Conservation (phyloP, 2,797 vertebrate species). For the Somateria mollissima region DNA sequence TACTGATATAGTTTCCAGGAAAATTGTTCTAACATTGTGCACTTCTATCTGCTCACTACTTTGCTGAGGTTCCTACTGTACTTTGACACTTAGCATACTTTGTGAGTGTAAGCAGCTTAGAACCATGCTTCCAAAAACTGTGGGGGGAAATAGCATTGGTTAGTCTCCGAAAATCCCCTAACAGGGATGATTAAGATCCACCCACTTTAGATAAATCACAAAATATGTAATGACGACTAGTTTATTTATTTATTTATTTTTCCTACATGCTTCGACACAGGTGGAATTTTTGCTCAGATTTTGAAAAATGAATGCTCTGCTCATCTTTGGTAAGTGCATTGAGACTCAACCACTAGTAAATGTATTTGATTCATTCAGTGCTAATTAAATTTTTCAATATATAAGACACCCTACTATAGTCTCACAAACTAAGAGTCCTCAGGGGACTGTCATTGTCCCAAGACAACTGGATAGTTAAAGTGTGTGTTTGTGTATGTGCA, state of each 20-base stretch:
- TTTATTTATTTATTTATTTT: background rate
- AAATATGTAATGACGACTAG: background rate
- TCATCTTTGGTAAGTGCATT: background rate
- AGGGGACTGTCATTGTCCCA: background rate
- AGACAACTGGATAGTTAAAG: background rate
- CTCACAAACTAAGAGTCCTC: background rate
- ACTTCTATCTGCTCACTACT: background rate
- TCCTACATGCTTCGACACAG: background rate
- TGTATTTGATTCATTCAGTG: background rate
- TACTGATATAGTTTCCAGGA: background rate
- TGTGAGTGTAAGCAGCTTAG: background rate
- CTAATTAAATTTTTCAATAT: conserved; percentile 19
- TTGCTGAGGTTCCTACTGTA: background rate
- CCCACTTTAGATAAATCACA: background rate
- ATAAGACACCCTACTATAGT: background rate
- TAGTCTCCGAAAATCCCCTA: background rate
- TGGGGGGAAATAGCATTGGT: background rate
- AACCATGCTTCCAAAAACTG: background rate
- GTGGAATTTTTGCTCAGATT: background rate
- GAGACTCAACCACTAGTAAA: background rate
- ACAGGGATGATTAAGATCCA: background rate
- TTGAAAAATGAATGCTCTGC: background rate
- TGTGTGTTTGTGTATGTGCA: no score
- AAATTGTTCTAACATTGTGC: background rate
- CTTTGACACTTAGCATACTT: background rate